Percentiles rank a stretch among this genome's conserved stretches.
Conservation (phyloP, 2,113 vertebrate genomes). For the Calypte anna region DNA sequence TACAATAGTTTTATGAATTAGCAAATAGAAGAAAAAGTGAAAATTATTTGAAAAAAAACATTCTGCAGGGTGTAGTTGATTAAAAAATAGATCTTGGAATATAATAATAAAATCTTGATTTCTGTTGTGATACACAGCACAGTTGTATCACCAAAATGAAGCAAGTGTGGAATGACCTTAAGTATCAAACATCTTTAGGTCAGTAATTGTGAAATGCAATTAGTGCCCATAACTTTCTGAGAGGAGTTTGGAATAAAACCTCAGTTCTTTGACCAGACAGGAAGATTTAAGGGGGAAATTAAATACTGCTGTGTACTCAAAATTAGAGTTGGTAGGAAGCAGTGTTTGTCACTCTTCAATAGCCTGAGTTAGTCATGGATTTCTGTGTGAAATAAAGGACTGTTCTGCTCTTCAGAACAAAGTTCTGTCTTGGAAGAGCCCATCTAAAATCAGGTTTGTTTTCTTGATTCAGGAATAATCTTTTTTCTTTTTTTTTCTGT, state of each 20-base stretch:
- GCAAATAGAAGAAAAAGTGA: not conserved
- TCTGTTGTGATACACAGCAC: not conserved
- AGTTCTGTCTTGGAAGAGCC: conserved; percentile 24
- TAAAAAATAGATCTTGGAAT: not conserved
- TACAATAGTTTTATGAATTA: not conserved
- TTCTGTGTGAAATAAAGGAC: conserved; percentile 26
- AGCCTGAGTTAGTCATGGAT: conserved; percentile 47
- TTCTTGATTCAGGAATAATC: not conserved
- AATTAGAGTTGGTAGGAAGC: conserved; percentile 36
- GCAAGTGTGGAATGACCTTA: not conserved
- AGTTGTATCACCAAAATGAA: not conserved
- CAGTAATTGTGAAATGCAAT: not conserved
- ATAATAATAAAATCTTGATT: not conserved
- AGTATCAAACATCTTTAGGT: not conserved
- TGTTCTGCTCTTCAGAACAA: conserved; percentile 20
- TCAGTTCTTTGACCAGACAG: not conserved
- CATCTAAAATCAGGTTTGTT: conserved; percentile 8
- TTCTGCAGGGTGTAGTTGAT: not conserved
- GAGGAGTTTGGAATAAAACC: not conserved
- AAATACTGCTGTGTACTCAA: not conserved
- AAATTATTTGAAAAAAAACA: not conserved
- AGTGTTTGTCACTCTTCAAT: conserved; percentile 38
- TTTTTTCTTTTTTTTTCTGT: not conserved
- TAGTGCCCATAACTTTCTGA: not conserved
- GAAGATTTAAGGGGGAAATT: conserved; percentile 6